Evolutionary conservation across 2,888 invertebrate genomes (phyloP).

Genomic region (Hyalella azteca): DNA sequence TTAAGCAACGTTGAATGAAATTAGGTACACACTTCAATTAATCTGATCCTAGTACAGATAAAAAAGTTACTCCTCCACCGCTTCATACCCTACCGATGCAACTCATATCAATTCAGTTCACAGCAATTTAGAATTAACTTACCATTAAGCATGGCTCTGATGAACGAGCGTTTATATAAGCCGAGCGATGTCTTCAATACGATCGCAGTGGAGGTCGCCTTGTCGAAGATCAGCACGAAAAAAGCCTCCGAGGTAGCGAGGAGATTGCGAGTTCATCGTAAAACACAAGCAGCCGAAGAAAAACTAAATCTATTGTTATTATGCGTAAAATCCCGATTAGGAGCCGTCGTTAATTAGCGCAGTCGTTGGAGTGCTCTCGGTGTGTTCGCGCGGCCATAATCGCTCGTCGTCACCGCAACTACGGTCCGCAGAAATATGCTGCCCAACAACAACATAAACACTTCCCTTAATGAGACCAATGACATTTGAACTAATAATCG

Average conservation of each 20-base stretch:
- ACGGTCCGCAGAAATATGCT: not conserved
- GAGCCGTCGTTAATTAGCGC: conserved; percentile 17
- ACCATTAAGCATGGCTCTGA: too few species aligned
- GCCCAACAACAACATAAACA: conserved; percentile 22
- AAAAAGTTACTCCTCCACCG: too few species aligned
- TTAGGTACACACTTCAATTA: too few species aligned
- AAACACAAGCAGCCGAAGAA: not conserved
- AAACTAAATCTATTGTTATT: conserved; percentile 31
- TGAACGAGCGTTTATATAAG: too few species aligned
- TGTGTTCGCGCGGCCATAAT: conserved; percentile 14
- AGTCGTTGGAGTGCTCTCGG: not conserved
- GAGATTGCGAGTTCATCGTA: conserved; percentile 1
- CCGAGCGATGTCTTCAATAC: too few species aligned
- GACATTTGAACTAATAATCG: conserved; percentile 29
- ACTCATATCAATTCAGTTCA: too few species aligned
- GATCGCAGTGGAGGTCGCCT: too few species aligned
- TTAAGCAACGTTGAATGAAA: too few species aligned
- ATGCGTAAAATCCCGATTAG: conserved; percentile 34
- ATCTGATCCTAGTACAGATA: too few species aligned
- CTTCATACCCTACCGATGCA: too few species aligned
- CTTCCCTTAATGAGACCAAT: conserved; percentile 10
- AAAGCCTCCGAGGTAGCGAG: not conserved
- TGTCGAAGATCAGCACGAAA: not conserved
- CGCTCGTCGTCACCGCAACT: not conserved
- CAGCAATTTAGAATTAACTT: too few species aligned